Conservation (phyloP, 2,797 vertebrate genomes). For the Syngnathus rostellatus region DNA sequence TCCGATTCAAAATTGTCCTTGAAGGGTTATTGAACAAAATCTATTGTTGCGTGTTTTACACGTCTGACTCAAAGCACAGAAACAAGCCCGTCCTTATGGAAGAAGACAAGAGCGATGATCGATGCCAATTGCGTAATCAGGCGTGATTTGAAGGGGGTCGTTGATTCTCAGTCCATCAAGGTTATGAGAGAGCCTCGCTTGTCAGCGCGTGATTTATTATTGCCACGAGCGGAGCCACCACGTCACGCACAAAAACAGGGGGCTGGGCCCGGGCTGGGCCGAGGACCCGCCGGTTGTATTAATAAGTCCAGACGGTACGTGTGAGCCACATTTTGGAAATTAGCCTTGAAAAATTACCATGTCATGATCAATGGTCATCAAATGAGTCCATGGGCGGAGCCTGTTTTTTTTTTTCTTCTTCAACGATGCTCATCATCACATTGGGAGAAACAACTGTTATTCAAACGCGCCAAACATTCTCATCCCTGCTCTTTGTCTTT, state of each 20-base stretch:
- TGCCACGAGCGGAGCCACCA: slow-evolving; percentile 53
- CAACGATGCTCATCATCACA: slow-evolving; percentile 33
- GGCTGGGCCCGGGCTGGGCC: slow-evolving; percentile 12
- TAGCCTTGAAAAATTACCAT: slow-evolving; percentile 67
- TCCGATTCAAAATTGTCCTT: too few species aligned
- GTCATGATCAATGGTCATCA: slow-evolving; percentile 60
- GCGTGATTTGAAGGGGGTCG: slow-evolving; percentile 65
- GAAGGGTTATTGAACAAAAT: neutral
- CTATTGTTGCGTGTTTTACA: neutral
- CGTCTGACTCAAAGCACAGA: slow-evolving; percentile 33
- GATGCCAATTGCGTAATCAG: slow-evolving; percentile 64
- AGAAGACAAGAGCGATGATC: slow-evolving; percentile 63
- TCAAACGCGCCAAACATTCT: slow-evolving; percentile 15
- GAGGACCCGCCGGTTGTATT: slow-evolving; percentile 38
- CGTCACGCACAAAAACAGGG: slow-evolving; percentile 32
- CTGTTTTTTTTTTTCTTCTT: slow-evolving; percentile 21
- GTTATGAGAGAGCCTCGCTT: slow-evolving; percentile 66
- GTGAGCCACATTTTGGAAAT: slow-evolving; percentile 64
- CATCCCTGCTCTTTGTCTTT: slow-evolving; percentile 32
- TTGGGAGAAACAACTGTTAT: slow-evolving; percentile 24
- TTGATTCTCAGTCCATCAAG: slow-evolving; percentile 66
- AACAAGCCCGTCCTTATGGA: slow-evolving; percentile 55
- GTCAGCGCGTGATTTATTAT: slow-evolving; percentile 66
- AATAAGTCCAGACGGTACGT: slow-evolving; percentile 67
- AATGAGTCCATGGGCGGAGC: slow-evolving; percentile 43